A percentile compares a stretch with the other conserved stretches of the same genome.
These are phyloP conservation scores for Xiphydria camelus DNA, from an alignment of 2,888 invertebrate genomes.

Conservation along the genomic window DNA sequence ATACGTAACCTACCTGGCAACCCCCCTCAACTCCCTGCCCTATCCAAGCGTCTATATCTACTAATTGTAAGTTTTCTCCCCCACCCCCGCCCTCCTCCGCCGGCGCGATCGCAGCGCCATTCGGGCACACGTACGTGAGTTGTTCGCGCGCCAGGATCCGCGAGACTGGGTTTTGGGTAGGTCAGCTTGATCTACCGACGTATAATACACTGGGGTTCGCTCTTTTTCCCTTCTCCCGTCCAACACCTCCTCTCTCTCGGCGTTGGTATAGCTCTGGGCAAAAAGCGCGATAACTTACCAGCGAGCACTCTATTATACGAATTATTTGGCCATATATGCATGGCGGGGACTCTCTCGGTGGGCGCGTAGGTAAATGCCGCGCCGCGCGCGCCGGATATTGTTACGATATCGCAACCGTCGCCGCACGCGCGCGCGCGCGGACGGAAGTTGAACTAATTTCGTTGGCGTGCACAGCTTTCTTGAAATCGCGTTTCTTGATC, in stretches of 20 bases:
- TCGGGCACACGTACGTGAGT: conserved; percentile 15
- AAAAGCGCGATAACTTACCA: conserved; percentile 29
- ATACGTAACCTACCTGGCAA: conserved; percentile 49
- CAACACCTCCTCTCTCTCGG: neutral
- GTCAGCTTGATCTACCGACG: conserved; percentile 29
- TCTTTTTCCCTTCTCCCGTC: neutral
- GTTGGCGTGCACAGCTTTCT: neutral
- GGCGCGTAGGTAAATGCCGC: conserved; percentile 4
- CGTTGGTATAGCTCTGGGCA: conserved; percentile 14
- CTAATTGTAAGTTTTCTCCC: conserved; percentile 6
- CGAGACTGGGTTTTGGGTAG: conserved; percentile 24
- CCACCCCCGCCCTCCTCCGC: conserved; percentile 4
- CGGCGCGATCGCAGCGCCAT: conserved; percentile 5
- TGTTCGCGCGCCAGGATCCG: conserved; percentile 4
- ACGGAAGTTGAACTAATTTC: conserved; percentile 3
- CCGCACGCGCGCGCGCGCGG: neutral
- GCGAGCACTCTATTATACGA: conserved; percentile 19
- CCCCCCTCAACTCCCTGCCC: conserved; percentile 18
- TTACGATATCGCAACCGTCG: conserved; percentile 2
- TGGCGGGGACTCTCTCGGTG: neutral
- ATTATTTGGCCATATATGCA: conserved; percentile 24
- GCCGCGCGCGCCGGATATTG: conserved; percentile 10
- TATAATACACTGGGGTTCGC: conserved; percentile 18
- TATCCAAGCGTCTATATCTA: conserved; percentile 13
- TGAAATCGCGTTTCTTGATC: too few relatives aligned